Evolutionary conservation across 1,140 invertebrate genomes (phyloP).

Genomic region (Periplaneta americana): DNA sequence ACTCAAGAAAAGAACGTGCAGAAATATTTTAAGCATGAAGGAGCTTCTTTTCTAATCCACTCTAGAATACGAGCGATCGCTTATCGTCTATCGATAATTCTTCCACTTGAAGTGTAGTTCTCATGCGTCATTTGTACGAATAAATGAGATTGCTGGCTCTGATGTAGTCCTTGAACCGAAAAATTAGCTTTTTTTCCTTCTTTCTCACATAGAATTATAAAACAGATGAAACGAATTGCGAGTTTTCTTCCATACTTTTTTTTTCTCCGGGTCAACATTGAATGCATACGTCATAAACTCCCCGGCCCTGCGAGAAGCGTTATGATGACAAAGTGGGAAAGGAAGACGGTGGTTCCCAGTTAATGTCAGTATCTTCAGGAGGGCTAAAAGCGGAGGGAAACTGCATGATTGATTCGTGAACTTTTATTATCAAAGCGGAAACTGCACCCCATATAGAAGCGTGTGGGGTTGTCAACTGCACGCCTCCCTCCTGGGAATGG

Average conservation of each 20-base stretch:
- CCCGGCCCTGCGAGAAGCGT: not conserved
- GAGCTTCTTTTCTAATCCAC: not conserved
- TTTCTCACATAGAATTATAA: not conserved
- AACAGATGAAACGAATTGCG: not conserved
- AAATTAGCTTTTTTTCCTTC: not conserved
- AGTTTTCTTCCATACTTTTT: too few species aligned
- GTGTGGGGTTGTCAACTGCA: too few species aligned
- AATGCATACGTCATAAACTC: not conserved
- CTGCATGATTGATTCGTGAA: too few species aligned
- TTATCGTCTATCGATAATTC: not conserved
- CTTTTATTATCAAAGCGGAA: too few species aligned
- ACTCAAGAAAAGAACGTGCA: not conserved
- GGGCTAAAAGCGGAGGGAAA: too few species aligned
- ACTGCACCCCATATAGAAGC: too few species aligned
- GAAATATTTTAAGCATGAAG: not conserved
- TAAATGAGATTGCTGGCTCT: not conserved
- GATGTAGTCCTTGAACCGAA: not conserved
- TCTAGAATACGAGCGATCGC: not conserved
- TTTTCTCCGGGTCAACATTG: not conserved
- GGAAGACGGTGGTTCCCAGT: not conserved
- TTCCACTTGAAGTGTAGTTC: not conserved
- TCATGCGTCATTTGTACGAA: not conserved
- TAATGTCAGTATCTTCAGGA: too few species aligned
- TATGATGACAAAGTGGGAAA: not conserved
- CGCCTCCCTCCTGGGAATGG: too few species aligned